A percentile compares a stretch with the other conserved stretches of the same genome.
phyloP scores from a whole-genome alignment of 23 tunicate genomes.

The Corella eumyota region DNA sequence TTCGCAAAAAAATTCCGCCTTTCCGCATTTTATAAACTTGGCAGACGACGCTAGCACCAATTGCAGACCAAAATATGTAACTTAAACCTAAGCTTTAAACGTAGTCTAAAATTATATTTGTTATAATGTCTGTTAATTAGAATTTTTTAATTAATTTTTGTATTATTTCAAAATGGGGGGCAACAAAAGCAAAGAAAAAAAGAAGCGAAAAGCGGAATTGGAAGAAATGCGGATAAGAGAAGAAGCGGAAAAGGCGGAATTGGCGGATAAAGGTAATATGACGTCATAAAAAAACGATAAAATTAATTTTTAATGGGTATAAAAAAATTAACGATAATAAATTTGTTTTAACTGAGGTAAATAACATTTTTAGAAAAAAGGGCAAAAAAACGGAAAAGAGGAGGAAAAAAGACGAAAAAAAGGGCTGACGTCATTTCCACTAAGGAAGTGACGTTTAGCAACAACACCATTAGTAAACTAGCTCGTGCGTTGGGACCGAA shows the following conservation, averaged over 20 bases:
- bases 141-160: no score
- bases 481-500: conserved; percentile 45
- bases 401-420: conserved; percentile 14
- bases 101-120: no score
- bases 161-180: conserved; percentile 1
- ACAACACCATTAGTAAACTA: conserved; percentile 44
- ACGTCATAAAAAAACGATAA: neutral
- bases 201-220: neutral
- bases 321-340: neutral
- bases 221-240: neutral
- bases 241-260: neutral
- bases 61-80: no score
- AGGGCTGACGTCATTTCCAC: neutral
- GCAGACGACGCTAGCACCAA: no score
- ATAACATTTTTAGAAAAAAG: neutral
- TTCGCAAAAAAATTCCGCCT: no score
- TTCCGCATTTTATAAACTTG: no score
- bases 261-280: neutral
- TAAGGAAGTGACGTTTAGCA: conserved; percentile 31
- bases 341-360: neutral
- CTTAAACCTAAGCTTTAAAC: no score
- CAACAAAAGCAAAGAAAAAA: neutral
- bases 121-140: no score
- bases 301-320: neutral
- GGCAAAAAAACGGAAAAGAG: neutral